Percentiles rank a stretch among this genome's conserved stretches.
These are phyloP conservation scores for Stegophylla sp. DNA, from an alignment of 2,888 invertebrate genomes.

Conservation along the genomic window DNA sequence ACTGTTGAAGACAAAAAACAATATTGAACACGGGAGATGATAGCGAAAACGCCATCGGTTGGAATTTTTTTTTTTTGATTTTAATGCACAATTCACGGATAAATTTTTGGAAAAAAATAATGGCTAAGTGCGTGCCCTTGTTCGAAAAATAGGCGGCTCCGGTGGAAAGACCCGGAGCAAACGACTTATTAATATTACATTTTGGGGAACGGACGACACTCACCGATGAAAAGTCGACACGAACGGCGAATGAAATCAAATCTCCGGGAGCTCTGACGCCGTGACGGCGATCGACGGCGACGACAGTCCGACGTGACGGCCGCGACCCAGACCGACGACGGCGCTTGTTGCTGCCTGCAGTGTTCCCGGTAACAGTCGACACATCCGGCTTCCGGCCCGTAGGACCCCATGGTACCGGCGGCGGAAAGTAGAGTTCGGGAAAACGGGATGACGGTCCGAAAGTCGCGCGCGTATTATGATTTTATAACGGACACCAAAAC, in stretches of 20 bases:
- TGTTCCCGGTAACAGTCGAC: conserved; percentile 48
- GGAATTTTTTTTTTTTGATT: neutral
- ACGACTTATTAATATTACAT: too few relatives aligned
- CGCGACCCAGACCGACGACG: conserved; percentile 2
- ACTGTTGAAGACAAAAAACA: conserved; percentile 11
- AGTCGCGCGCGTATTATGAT: neutral
- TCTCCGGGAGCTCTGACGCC: neutral
- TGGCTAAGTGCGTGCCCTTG: too few relatives aligned
- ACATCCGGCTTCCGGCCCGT: conserved; percentile 23
- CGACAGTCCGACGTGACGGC: neutral
- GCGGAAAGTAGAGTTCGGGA: neutral
- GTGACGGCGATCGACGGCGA: neutral
- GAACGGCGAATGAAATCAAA: conserved; percentile 12
- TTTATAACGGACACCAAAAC: too few relatives aligned
- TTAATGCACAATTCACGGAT: too few relatives aligned
- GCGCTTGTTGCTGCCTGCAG: conserved; percentile 23
- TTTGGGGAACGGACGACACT: neutral
- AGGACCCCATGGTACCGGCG: conserved; percentile 26
- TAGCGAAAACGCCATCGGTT: conserved; percentile 14
- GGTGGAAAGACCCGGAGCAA: too few relatives aligned
- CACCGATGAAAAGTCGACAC: conserved; percentile 42
- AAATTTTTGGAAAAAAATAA: too few relatives aligned
- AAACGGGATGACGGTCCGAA: neutral
- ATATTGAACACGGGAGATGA: neutral
- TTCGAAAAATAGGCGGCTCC: too few relatives aligned